Base-by-base conservation (phyloP, 2,888 invertebrate genomes). In the Salticus scenicus region DNA sequence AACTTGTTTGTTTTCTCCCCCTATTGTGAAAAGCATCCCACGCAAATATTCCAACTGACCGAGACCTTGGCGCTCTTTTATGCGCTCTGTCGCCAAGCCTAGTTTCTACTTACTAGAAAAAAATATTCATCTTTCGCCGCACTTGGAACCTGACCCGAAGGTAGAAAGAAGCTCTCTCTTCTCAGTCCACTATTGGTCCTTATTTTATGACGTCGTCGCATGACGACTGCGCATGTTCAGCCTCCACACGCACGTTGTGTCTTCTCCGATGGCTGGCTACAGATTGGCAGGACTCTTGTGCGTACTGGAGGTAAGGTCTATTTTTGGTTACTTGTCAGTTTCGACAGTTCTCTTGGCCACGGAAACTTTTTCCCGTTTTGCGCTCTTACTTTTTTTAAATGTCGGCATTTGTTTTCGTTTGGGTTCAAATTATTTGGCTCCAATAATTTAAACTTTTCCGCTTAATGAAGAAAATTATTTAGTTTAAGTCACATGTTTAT, bases 241-340 rank as follows among this genome's bases (percentile, higher is more conserved):
- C 31, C 63, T 69, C 74, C 74, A 27, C 78, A 70, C 74, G 79
- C 84, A 69, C 77, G 83, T 83, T 83, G 76, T 76, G 76, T 51
- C 72, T 67, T 70, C 70, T 30, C 78, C 74, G 78, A 85, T 42
- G 74, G 74, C 78, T 74, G 74, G 78, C 84, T 78, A 85, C 70
- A 85, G 78, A 79, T 79, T 85, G 78, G 79, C 74, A 78, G 78
- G 78, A 69, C 84, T 28, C 69, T 47, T 63, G 73, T 69, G 42
- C 78, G 73, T 74, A 78, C 51, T 77, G 78, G 73, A 85, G 84
- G 84, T 85, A 63, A 85, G 84, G 33, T 78, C 84, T 85, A 85
- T 85, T 85, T 85, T 85, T 85, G 84, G 84, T 85, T 74, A 78
- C 79, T 82, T 73, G 78, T 75, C 73, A 79, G 57, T 47, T 83